A percentile compares a stretch with the other conserved stretches of the same genome.
These are phyloP conservation scores for Saguinus midas DNA, from an alignment of 2,113 vertebrate genomes.

Conservation along the genomic window DNA sequence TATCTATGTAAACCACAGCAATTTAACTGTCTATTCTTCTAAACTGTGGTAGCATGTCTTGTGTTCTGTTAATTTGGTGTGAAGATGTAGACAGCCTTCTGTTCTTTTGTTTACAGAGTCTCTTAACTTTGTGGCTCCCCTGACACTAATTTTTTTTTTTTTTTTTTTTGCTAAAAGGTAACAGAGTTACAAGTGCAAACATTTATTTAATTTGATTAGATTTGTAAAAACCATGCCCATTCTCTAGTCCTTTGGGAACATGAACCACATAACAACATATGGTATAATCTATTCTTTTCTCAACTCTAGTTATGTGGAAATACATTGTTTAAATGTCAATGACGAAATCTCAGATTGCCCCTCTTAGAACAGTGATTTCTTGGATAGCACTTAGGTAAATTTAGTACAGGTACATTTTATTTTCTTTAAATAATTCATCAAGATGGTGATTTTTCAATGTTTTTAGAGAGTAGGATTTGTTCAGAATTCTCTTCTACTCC, in stretches of 20 bases:
- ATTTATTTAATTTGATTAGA: constrained; percentile 73
- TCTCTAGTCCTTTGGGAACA: constrained; percentile 33
- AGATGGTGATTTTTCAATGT: not conserved
- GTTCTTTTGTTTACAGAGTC: constrained; percentile 55
- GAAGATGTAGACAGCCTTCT: constrained; percentile 48
- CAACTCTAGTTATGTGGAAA: constrained; percentile 17
- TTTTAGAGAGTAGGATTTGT: not conserved
- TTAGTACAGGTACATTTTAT: constrained; percentile 59
- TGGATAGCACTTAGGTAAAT: constrained; percentile 51
- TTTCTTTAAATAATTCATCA: constrained; percentile 25
- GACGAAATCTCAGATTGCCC: constrained; percentile 47
- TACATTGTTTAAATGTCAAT: constrained; percentile 66
- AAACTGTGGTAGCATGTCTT: not conserved
- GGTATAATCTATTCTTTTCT: constrained; percentile 64
- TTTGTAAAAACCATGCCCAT: constrained; percentile 49
- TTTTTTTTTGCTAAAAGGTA: constrained; percentile 54
- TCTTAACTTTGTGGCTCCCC: constrained; percentile 43
- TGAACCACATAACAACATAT: constrained; percentile 63
- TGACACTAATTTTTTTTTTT: constrained; percentile 32
- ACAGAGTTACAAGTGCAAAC: constrained; percentile 48
- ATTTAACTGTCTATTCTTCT: constrained; percentile 22
- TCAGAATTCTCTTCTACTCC: not conserved
- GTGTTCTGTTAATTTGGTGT: constrained; percentile 49
- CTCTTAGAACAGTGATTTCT: constrained; percentile 55
- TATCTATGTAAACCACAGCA: not conserved